Evolutionary conservation across 2,888 invertebrate genomes (phyloP).

Genomic region (Bedellia somnulentella): DNA sequence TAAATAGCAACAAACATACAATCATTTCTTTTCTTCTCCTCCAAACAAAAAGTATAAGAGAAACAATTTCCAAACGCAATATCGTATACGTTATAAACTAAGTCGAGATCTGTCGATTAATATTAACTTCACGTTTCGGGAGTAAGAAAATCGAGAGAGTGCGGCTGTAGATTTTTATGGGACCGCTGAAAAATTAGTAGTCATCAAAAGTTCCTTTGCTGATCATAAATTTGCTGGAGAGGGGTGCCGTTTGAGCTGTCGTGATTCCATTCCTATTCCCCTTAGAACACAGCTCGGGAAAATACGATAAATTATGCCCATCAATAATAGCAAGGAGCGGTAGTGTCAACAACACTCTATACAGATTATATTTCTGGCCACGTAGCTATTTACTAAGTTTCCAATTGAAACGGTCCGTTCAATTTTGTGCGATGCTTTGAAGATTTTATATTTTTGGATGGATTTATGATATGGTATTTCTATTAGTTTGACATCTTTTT

Average conservation of each 20-base stretch:
- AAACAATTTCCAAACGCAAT: too few relatives aligned
- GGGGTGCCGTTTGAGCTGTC: constrained; percentile 11
- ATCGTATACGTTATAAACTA: too few relatives aligned
- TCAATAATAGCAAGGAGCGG: constrained; percentile 42
- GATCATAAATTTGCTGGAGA: constrained; percentile 42
- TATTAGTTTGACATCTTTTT: too few relatives aligned
- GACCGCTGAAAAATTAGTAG: constrained; percentile 41
- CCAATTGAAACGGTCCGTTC: not conserved
- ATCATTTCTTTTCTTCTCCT: too few relatives aligned
- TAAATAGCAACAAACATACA: too few relatives aligned
- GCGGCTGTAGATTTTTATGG: constrained; percentile 12
- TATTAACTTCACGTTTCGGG: constrained; percentile 1
- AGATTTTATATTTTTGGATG: too few relatives aligned
- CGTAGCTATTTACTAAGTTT: constrained; percentile 17
- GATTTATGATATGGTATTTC: too few relatives aligned
- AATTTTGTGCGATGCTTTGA: not conserved
- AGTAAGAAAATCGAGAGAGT: constrained; percentile 1
- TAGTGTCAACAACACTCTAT: constrained; percentile 45
- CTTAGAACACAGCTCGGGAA: constrained; percentile 32
- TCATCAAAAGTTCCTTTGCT: constrained; percentile 35
- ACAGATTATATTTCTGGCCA: constrained; percentile 18
- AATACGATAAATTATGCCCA: constrained; percentile 48
- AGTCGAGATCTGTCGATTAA: not conserved
- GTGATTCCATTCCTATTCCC: constrained; percentile 43
- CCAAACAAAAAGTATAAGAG: too few relatives aligned